phyloP scores from a whole-genome alignment of 2,797 vertebrate species.

The Salmo trutta region DNA sequence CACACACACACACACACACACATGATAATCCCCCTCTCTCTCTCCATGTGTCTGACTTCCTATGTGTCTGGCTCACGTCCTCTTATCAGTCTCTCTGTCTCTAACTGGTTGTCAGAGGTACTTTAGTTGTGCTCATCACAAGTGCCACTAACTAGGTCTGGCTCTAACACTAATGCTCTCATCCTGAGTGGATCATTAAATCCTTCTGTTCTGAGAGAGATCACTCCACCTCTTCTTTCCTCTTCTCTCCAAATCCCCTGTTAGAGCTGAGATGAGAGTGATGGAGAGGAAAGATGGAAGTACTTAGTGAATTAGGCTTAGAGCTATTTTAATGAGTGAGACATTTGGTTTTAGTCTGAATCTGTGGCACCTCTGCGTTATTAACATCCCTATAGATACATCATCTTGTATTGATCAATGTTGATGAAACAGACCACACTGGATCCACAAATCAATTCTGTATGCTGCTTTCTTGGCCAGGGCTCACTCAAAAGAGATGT shows the following conservation, averaged over 20 bases:
- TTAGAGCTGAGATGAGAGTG: neutral
- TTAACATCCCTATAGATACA: neutral
- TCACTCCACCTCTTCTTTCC: neutral
- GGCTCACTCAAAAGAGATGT: neutral
- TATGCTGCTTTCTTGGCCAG: neutral
- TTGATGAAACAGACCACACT: neutral
- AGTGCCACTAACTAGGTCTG: conserved; percentile 24
- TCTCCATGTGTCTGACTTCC: conserved; percentile 17
- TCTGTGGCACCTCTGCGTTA: neutral
- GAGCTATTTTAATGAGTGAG: neutral
- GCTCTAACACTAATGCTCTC: conserved; percentile 17
- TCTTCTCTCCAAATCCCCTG: conserved; percentile 2
- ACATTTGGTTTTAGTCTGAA: neutral
- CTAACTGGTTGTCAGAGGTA: conserved; percentile 31
- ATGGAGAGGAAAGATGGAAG: neutral
- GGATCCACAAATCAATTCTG: neutral
- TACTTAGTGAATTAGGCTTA: neutral
- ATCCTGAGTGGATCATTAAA: conserved; percentile 1
- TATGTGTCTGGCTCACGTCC: conserved; percentile 6
- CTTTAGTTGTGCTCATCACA: conserved; percentile 33
- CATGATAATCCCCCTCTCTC: neutral
- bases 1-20: too few species aligned
- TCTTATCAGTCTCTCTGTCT: conserved; percentile 9
- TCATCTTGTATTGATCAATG: conserved; percentile 27
- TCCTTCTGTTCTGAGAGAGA: neutral